Percentiles rank a stretch among this genome's conserved stretches.
Evolutionary conservation across 1,140 invertebrate genomes (phyloP).

Genomic region (Meteorus sp.): DNA sequence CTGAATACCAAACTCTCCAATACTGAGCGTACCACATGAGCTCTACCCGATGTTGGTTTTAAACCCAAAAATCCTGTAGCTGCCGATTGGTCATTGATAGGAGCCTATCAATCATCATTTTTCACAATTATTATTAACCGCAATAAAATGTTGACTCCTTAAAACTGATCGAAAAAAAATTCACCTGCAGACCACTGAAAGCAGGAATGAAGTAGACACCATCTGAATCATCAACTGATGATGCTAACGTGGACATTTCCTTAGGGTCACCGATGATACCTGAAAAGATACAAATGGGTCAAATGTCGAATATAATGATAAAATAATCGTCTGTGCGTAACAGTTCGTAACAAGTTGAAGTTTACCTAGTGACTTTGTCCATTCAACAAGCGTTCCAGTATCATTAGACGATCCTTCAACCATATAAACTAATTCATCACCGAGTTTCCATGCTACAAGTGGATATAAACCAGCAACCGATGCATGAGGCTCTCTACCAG

Average conservation of each 20-base stretch:
- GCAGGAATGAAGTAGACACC: constrained; percentile 91
- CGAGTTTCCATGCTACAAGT: constrained; percentile 85
- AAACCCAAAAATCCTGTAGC: constrained; percentile 84
- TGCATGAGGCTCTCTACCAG: constrained; percentile 74
- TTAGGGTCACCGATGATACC: constrained; percentile 71
- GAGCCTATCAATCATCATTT: no score
- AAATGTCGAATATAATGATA: constrained; percentile 23
- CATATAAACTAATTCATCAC: constrained; percentile 70
- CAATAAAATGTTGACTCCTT: no score
- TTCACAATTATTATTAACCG: no score
- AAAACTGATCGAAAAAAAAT: no score
- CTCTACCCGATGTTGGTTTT: constrained; percentile 74
- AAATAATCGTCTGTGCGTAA: constrained; percentile 4
- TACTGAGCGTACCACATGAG: constrained; percentile 80
- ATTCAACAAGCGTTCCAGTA: constrained; percentile 84
- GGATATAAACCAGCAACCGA: constrained; percentile 85
- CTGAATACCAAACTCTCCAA: constrained; percentile 88
- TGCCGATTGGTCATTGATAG: constrained; percentile 83
- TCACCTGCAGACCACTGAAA: constrained; percentile 87
- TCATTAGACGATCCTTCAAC: constrained; percentile 86
- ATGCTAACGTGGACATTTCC: constrained; percentile 72
- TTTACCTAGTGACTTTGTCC: constrained; percentile 78
- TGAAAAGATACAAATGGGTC: no score
- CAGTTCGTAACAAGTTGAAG: constrained; percentile 1
- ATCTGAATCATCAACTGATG: constrained; percentile 71